phyloP scores from a whole-genome alignment of 2,888 invertebrate genomes.

The Volucella inflata region DNA sequence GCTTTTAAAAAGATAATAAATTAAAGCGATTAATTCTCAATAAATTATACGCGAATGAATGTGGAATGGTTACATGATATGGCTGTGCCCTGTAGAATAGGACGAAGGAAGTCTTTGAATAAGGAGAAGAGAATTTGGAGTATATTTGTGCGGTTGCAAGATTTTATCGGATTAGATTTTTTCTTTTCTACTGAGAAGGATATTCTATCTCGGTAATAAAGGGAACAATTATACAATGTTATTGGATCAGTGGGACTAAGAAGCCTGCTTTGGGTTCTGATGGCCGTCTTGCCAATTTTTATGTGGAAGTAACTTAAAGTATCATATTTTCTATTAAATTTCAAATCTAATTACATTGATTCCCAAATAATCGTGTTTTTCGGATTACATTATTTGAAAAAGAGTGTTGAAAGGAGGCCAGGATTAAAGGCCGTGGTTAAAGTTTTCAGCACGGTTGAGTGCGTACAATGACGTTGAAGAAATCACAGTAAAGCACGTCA shows the following conservation, averaged over 20 bases:
- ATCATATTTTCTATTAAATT: too few species aligned
- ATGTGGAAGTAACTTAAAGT: too few species aligned
- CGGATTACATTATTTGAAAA: too few species aligned
- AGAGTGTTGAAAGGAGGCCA: too few species aligned
- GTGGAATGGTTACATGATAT: slow-evolving; percentile 13
- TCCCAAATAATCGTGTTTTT: too few species aligned
- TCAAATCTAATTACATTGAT: too few species aligned
- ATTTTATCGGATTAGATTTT: not conserved
- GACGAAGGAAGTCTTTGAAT: not conserved
- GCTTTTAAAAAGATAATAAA: slow-evolving; percentile 57
- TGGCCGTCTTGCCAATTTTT: not conserved
- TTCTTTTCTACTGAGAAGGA: too few species aligned
- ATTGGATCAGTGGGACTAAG: slow-evolving; percentile 7
- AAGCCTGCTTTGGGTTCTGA: not conserved
- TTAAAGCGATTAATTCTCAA: slow-evolving; percentile 54
- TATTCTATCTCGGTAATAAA: not conserved
- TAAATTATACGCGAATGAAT: slow-evolving; percentile 31
- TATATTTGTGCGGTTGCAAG: not conserved
- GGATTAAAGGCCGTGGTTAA: too few species aligned
- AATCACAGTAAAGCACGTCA: too few species aligned
- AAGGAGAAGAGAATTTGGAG: not conserved
- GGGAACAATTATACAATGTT: not conserved
- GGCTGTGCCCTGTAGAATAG: not conserved
- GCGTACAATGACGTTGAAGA: too few species aligned
- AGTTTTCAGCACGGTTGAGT: too few species aligned